Percentiles rank a stretch among this genome's conserved stretches.
phyloP scores from a whole-genome alignment of 1,140 invertebrate species.

The Hycleus cichorii region DNA sequence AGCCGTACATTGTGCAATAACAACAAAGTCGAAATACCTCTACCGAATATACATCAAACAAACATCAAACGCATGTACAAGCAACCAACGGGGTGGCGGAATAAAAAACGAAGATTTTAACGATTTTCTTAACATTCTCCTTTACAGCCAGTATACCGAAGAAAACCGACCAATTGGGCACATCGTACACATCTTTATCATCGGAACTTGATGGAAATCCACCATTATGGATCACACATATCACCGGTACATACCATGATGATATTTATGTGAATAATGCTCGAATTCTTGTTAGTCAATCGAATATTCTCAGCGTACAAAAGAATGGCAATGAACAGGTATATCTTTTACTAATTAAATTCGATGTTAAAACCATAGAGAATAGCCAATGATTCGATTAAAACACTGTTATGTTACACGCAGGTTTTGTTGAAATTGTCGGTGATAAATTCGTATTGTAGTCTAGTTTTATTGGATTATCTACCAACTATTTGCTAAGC shows the following conservation, averaged over 20 bases:
- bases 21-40: too few species aligned
- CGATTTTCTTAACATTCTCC: neutral
- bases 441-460: too few species aligned
- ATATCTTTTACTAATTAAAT: constrained; percentile 7
- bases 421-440: neutral
- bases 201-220: constrained; percentile 74
- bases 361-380: too few species aligned
- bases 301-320: constrained; percentile 56
- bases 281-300: constrained; percentile 59
- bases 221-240: constrained; percentile 68
- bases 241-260: constrained; percentile 48
- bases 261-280: constrained; percentile 79
- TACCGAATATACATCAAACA: too few species aligned
- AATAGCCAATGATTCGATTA: neutral
- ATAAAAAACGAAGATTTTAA: too few species aligned
- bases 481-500: too few species aligned
- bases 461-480: too few species aligned
- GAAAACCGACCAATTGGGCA: constrained; percentile 57
- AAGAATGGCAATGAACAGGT: constrained; percentile 60
- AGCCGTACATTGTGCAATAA: too few species aligned
- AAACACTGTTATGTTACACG: neutral
- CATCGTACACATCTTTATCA: constrained; percentile 49
- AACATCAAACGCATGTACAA: too few species aligned
- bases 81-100: too few species aligned
- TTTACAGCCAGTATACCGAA: constrained; percentile 62